phyloP scores from a whole-genome alignment of 2,888 invertebrate genomes.

The Trissolcus japonicus region DNA sequence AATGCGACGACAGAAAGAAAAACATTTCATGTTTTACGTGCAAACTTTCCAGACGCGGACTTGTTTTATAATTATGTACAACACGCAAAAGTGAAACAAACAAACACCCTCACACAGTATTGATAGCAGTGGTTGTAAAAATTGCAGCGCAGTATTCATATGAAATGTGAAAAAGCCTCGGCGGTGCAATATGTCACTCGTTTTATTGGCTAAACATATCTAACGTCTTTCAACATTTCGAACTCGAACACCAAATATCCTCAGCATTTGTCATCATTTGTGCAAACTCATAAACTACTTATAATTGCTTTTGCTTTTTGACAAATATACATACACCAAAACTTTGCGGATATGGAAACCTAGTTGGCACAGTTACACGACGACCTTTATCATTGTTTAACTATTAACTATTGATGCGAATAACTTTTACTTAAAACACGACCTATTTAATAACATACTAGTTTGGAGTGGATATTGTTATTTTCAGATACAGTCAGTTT shows the following conservation, averaged over 20 bases:
- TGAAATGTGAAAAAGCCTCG: constrained; percentile 10
- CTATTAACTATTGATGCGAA: not conserved
- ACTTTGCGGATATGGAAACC: not conserved
- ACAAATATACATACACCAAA: not conserved
- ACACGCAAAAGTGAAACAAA: constrained; percentile 10
- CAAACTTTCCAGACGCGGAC: constrained; percentile 18
- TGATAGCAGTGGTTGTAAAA: constrained; percentile 12
- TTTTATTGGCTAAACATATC: constrained; percentile 13
- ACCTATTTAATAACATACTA: too few species aligned
- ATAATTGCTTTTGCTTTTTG: constrained; percentile 7
- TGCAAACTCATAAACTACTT: constrained; percentile 4
- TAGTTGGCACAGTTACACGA: not conserved
- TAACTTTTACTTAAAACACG: too few species aligned
- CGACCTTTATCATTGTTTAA: not conserved
- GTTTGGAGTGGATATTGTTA: too few species aligned
- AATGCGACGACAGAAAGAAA: constrained; percentile 4
- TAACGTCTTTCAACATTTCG: constrained; percentile 18
- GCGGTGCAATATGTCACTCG: constrained; percentile 21
- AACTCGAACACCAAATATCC: constrained; percentile 13
- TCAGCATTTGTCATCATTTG: constrained; percentile 19
- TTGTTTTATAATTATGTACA: constrained; percentile 4
- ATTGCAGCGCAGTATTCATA: constrained; percentile 2
- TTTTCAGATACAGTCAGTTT: too few species aligned
- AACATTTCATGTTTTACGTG: constrained; percentile 13
- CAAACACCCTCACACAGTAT: constrained; percentile 4